Conservation (phyloP, 2,888 invertebrate genomes). For the Escarpia spicata region DNA sequence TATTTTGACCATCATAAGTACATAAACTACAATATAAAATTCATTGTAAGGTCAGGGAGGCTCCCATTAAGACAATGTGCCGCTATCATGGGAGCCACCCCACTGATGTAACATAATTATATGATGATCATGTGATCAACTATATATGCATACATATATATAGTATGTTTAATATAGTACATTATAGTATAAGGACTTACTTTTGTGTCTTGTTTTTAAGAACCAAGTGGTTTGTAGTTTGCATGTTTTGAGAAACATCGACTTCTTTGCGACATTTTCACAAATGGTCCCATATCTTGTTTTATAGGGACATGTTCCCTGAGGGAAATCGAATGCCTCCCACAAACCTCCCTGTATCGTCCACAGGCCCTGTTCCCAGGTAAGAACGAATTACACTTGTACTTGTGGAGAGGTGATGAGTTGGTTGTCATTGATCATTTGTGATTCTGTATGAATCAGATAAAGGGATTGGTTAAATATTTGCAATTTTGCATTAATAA, state of each 20-base stretch:
- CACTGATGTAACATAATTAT: too few relatives aligned
- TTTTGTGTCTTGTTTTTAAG: too few relatives aligned
- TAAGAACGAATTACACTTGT: constrained; percentile 35
- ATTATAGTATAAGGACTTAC: too few relatives aligned
- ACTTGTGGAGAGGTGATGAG: not conserved
- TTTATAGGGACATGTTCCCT: constrained; percentile 59
- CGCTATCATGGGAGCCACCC: too few relatives aligned
- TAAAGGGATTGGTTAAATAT: not conserved
- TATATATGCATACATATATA: too few relatives aligned
- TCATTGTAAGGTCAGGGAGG: too few relatives aligned
- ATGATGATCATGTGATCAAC: too few relatives aligned
- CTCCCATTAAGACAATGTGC: too few relatives aligned
- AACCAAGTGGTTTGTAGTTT: too few relatives aligned
- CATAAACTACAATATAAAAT: too few relatives aligned
- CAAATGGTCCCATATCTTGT: constrained; percentile 18
- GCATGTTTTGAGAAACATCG: not conserved
- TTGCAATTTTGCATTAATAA: not conserved
- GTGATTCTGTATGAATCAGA: not conserved
- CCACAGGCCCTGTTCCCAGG: constrained; percentile 58
- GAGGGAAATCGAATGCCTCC: constrained; percentile 58
- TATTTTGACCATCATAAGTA: too few relatives aligned
- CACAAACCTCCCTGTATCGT: constrained; percentile 58
- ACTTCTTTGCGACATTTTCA: not conserved
- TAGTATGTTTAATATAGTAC: too few relatives aligned
- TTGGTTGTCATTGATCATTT: not conserved